Evolutionary conservation across 2,113 vertebrate species (phyloP), one percentile per base, ranked within the genome.

Genomic region (Gambusia affinis): DNA sequence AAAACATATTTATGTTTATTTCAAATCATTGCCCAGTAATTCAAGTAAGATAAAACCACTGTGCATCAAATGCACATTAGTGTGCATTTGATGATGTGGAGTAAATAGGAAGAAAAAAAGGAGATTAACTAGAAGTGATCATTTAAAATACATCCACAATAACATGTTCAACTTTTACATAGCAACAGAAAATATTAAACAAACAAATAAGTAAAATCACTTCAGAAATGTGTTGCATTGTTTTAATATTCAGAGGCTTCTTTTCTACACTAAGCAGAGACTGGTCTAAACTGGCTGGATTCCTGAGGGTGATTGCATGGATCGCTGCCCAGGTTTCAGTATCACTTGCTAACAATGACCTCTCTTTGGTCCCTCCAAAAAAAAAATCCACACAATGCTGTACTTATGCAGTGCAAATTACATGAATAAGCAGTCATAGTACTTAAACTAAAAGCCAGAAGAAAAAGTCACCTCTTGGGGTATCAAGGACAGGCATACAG

Each of bases 291-390:
- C 81, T 44, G 62, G 63, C 12, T 80, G 60, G 51, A 79, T 72
- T 88, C 67, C 80, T 72, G 65, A 68, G 72, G 24, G 24, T 67
- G 70, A 65, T 70, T 67, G 73, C 66, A 62, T 87, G 85, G 87
- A 92, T 82, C 88, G 72, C 75, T 78, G 76, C 69, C 84, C 84
- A 75, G 88, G 87, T 87, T 88, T 87, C 83, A 80, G 47, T 87
- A 82, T 80, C 86, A 83, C 84, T 39, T 27, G n/a, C 76, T 71
- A 63, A 84, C 73, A 76, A 71, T 78, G 76, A 77, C 67, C 70
- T 54, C 70, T 80, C 83, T 83, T 47, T n/a, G 24, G 51, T n/a
- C 51, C 77, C 70, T 78, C 29, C 57, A 72, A 29, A 70, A n/a
- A 60, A 74, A 68, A 69, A 78, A 60, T 19, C 62, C 31, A 67